Evolutionary conservation across 2,113 vertebrate genomes (phyloP), one percentile per base, ranked within the genome.

Genomic region (Rana temporaria): DNA sequence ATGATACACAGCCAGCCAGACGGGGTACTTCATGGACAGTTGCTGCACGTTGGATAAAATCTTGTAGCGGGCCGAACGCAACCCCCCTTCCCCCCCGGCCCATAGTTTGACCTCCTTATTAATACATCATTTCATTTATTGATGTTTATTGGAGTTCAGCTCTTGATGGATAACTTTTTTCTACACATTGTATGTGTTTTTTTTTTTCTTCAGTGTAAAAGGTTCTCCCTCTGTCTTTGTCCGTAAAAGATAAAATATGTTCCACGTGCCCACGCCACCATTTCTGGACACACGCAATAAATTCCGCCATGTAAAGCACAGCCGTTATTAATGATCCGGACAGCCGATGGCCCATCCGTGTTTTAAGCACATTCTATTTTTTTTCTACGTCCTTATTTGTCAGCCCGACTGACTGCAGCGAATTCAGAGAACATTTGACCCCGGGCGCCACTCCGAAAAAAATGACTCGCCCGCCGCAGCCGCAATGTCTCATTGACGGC

Each of bases 241-340:
- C 68, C 76, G 81, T 81, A 86, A 71, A 48, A 85, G 79, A 87
- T 85, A 17, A 17, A 86, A 48, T 30, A 20, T 79, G 79, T 73
- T 19, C 57, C 57, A 53, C 0, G 0, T 1, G 55, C 56, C 59
- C 74, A n/a, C 53, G 72, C 78, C 15, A 42, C 53, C 72, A 24
- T 24, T 53, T 8, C 78, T 24, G 52, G 86, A 84, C 78, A 78
- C 85, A 56, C n/a, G 1, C 60, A 42, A 53, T 63, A 84, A 88
- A 86, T 79, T 71, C 79, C 77, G 4, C 55, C 26, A 34, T 70
- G 20, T 0, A 0, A 59, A 79, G 86, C 68, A 84, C n/a, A 16
- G 68, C 8, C 18, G 0, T 86, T 86, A 74, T 76, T 89, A 64
- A 7, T 60, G 79, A 88, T n/a, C 52, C n/a, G 63, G 42, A 16